Base-by-base conservation (phyloP, 2,888 invertebrate genomes). In the Caenorhabditis japonica region DNA sequence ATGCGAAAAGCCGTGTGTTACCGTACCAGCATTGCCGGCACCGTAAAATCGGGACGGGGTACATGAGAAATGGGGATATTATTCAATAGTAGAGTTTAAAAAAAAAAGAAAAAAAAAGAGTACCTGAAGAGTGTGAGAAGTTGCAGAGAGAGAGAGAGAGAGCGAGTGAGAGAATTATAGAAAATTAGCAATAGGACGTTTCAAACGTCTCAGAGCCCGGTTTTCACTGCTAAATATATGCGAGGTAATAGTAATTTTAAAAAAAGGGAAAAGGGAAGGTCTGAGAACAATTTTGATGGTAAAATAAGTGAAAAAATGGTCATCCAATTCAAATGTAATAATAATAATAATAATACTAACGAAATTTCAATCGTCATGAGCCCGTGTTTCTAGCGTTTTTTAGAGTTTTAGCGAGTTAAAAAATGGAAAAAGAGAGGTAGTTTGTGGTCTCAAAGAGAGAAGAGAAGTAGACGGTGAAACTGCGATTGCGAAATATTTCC, bases 81-180 rank as follows among this genome's bases (percentile, higher is more conserved):
- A 17, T 13, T 46, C 36, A 15, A 43, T 30, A 49, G n/a, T n/a
- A n/a, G n/a, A n/a, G n/a, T 38, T 27, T 34, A 23, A 47, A 23
- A 60, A 27, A 25, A 27, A 43, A 19, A 39, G 17, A 23, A 33
- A 30, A 36, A 39, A 25, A 23, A 30, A 46, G 43, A 60, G 69
- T 33, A 69, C 59, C 53, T 60, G 60, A 69, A 69, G 66, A 53
- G 53, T 53, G 69, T 69, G 69, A 69, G 66, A 68, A 58, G 44
- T 27, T 10, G 56, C 47, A n/a, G 19, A 27, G 56, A 51, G 64
- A 53, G 23, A 39, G 46, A 46, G 33, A 36, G 25, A 38, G 39
- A 36, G 21, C n/a, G 33, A 47, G 47, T 30, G 27, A 19, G 19
- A 2, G 61, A 27, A 38, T 46, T 44, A 62, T 27, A 36, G 33